phyloP scores from a whole-genome alignment of 2,113 vertebrate genomes.

The Ursus arctos region DNA sequence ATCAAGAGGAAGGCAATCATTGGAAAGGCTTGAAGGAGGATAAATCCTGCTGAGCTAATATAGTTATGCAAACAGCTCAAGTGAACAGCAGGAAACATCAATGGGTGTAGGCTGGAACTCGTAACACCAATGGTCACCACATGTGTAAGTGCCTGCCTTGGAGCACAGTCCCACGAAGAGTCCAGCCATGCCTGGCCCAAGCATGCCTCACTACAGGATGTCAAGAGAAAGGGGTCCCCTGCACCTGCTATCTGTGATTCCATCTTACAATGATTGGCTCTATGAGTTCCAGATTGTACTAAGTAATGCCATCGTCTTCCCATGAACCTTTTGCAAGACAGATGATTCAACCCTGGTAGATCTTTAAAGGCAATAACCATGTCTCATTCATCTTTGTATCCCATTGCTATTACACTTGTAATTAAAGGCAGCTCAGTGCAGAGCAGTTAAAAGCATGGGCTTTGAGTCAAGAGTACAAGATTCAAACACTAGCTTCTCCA shows the following conservation, averaged over 20 bases:
- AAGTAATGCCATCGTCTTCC: neutral
- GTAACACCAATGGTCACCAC: neutral
- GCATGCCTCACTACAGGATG: neutral
- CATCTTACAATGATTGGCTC: neutral
- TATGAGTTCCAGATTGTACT: neutral
- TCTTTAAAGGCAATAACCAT: neutral
- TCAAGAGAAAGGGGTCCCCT: neutral
- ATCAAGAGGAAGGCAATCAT: neutral
- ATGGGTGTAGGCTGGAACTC: neutral
- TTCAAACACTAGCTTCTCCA: constrained; percentile 45
- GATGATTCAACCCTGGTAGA: constrained; percentile 13
- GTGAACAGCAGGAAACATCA: neutral
- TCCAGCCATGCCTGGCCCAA: neutral
- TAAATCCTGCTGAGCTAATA: neutral
- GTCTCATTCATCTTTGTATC: neutral
- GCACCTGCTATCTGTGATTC: neutral
- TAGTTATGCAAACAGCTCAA: neutral
- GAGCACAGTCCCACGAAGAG: neutral
- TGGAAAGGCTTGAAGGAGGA: neutral
- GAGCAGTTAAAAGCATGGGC: neutral
- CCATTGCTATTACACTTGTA: neutral
- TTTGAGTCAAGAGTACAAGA: constrained; percentile 12
- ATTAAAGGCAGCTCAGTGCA: neutral
- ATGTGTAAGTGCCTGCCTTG: neutral
- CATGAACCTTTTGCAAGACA: neutral